Base-by-base conservation (phyloP, 2,113 vertebrate species). In the Leuciscus idus region DNA sequence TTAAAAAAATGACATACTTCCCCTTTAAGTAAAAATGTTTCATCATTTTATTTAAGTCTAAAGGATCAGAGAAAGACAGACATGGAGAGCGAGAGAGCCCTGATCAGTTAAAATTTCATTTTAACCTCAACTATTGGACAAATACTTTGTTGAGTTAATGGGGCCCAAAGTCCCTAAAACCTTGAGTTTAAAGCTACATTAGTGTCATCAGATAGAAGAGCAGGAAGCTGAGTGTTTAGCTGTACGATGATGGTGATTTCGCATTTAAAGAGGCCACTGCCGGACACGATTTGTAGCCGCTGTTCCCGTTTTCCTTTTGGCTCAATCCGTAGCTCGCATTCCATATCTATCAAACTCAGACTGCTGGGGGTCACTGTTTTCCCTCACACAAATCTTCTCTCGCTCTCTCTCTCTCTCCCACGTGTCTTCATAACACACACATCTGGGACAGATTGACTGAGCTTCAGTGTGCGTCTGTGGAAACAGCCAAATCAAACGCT, bases 361-460 rank as follows among this genome's bases (percentile, higher is more conserved):
- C 93, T 94, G 93, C 93, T 93, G 93, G 94, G 93, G 94, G 94
- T 93, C 93, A 93, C 77, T 57, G 48, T 48, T 88, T 70, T 46
- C n/a, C 30, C 75, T 50, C 36, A 30, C 57, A 80, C 75, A 72
- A 8, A 70, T 4, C 59, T 57, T 23, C 55, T 57, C 55, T 57
- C 55, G 30, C 59, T 19, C 81, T 28, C 76, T 72, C 59, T 72
- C 59, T 19, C 81, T 39, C 76, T 78, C 57, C 2, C 78, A 80
- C 46, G 36, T 52, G 30, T 50, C 77, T 74, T 79, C 43, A 52
- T 75, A 77, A 81, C 23, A 81, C 28, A 83, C 75, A 90, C 87
- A 90, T 90, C 87, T 90, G 89, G 87, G 87, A 90, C 73, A 86
- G 30, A 90, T 88, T 90, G 70, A 86, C 72, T 39, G 73, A 62